phyloP scores from a whole-genome alignment of 2,113 vertebrate genomes.

The Willisornis vidua region DNA sequence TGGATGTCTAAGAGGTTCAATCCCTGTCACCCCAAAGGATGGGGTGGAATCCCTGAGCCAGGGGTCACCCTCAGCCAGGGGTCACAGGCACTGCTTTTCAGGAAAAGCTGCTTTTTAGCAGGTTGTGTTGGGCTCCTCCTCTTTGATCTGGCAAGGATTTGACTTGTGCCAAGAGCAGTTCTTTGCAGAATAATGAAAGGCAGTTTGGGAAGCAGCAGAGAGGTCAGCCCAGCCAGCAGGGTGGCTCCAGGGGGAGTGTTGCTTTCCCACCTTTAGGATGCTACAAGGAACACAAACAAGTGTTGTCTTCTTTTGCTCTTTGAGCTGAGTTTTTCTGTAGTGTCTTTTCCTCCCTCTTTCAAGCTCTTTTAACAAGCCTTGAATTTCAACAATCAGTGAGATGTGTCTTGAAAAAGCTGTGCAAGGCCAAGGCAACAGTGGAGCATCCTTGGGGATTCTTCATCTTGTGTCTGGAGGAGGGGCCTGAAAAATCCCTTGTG shows the following conservation, averaged over 20 bases:
- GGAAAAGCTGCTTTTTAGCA: background rate
- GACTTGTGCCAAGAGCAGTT: background rate
- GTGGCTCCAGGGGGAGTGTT: background rate
- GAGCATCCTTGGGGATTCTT: background rate
- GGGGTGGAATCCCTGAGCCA: background rate
- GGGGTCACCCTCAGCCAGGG: background rate
- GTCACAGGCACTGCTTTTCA: background rate
- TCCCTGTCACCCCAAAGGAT: background rate
- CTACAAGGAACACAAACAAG: background rate
- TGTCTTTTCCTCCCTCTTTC: background rate
- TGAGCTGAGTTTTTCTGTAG: background rate
- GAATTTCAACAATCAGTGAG: background rate
- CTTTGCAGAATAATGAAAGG: background rate
- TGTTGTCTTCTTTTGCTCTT: background rate
- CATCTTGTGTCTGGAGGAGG: background rate
- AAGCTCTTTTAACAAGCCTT: background rate
- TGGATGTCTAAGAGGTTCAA: background rate
- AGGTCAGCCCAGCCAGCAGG: fast-evolving
- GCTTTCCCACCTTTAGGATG: background rate
- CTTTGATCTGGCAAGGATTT: background rate
- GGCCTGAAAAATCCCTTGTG: background rate
- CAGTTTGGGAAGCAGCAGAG: background rate
- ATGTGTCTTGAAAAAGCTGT: background rate
- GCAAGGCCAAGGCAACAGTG: background rate
- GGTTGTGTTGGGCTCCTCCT: background rate